These are phyloP conservation scores for Oncorhynchus masou DNA, from an alignment of 2,113 vertebrate genomes.

Conservation along the genomic window DNA sequence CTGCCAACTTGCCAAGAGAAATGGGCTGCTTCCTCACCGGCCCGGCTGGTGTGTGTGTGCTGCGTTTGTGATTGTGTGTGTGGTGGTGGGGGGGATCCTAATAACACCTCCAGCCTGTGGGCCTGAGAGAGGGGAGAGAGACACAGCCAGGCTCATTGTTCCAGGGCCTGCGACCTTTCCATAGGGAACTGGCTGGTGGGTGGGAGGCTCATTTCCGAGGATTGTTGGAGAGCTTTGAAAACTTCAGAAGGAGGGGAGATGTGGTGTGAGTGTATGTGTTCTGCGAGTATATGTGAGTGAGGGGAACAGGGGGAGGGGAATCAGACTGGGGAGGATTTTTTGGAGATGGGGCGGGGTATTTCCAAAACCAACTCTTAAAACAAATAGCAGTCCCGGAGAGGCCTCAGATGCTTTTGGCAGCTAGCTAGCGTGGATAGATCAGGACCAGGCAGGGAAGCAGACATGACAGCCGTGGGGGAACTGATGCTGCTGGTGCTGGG, in stretches of 20 bases:
- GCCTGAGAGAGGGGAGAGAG: not conserved
- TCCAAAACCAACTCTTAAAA: conserved; percentile 40
- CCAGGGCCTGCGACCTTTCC: conserved; percentile 43
- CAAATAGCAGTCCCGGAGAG: conserved; percentile 22
- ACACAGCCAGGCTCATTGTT: conserved; percentile 39
- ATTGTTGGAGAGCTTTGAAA: conserved; percentile 67
- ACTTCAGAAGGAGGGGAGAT: conserved; percentile 26
- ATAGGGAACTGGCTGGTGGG: conserved; percentile 8
- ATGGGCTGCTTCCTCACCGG: conserved; percentile 44
- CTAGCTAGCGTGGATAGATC: not conserved
- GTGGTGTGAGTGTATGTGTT: conserved; percentile 5
- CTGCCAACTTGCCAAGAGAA: conserved; percentile 61
- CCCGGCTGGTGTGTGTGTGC: conserved; percentile 7
- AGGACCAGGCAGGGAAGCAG: conserved; percentile 6
- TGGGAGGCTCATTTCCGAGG: conserved; percentile 62
- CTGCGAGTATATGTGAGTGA: conserved; percentile 1
- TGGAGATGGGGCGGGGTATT: conserved; percentile 36
- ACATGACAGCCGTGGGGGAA: conserved; percentile 50
- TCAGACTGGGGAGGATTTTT: conserved; percentile 3
- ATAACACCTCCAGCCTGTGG: no score
- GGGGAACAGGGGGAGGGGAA: conserved; percentile 13
- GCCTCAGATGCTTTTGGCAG: conserved; percentile 26
- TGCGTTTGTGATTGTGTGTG: conserved; percentile 15
- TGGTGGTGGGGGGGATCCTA: conserved; percentile 1
- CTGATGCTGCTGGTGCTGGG: conserved; percentile 62